Base-by-base conservation (phyloP, 2,113 vertebrate species). In the Chascanopsetta lugubris region DNA sequence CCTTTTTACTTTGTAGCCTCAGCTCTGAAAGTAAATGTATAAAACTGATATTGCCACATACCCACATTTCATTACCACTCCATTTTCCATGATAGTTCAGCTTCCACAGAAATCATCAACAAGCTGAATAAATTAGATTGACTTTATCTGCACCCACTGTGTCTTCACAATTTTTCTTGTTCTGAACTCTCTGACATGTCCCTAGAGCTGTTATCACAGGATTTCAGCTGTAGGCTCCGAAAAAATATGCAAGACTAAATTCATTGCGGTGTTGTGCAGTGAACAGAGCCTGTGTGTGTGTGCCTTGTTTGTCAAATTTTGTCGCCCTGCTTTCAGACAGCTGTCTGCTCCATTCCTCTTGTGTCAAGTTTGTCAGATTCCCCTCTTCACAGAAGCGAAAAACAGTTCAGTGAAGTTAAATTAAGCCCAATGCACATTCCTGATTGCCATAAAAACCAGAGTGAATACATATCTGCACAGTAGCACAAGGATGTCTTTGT, bases 361-460 rank as follows among this genome's bases (percentile, higher is more conserved):
- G 36, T 59, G 74, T 67, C 66, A 82, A 5, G 45, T 72, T 61
- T 77, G 34, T 71, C 54, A 36, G 53, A 63, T 72, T 61, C 69
- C 60, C 57, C 13, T 25, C 18, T n/a, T 5, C 13, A 21, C 45
- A 43, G 50, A 47, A 4, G 15, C 66, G 61, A 64, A 61, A 46
- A 38, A 4, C 34, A 38, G 4, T 64, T 61, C 38, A 71, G 36
- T 75, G 69, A n/a, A n/a, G 64, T 65, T 49, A 77, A 83, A 68
- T 72, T 18, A 67, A 60, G 32, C 60, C 40, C 1, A 42, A 55
- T 54, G 43, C 21, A 48, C 51, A 12, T 54, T 54, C 55, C 58
- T 32, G n/a, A 82, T 83, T 79, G 47, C 73, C 75, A 72, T 80
- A 77, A 78, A 72, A 67, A 75, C 70, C 17, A 25, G 36, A 78